A percentile compares a stretch with the other conserved stretches of the same genome.
Conservation (phyloP, 2,113 vertebrate species). For the Scalopus aquaticus region DNA sequence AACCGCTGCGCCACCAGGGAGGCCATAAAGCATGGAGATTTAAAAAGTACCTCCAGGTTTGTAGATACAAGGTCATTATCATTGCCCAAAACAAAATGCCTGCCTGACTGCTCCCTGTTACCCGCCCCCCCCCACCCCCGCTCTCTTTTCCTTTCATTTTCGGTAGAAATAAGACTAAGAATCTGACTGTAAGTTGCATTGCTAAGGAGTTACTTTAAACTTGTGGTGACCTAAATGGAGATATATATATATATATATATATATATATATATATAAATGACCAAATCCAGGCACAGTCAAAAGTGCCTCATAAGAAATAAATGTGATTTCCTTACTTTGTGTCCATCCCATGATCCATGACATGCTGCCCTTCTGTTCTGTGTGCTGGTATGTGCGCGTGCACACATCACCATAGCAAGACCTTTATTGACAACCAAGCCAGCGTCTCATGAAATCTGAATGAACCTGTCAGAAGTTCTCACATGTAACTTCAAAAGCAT, state of each 20-base stretch:
- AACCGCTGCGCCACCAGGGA: too few relatives aligned
- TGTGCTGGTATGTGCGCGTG: constrained; percentile 5
- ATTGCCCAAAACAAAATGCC: not conserved
- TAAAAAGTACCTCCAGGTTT: not conserved
- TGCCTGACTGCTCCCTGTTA: too few relatives aligned
- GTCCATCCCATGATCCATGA: constrained; percentile 73
- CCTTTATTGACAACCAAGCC: constrained; percentile 8
- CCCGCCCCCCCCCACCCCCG: too few relatives aligned
- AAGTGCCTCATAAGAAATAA: constrained; percentile 75
- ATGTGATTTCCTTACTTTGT: constrained; percentile 78
- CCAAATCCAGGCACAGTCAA: constrained; percentile 67
- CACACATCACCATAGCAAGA: not conserved
- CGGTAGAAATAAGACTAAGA: not conserved
- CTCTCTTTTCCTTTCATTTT: not conserved
- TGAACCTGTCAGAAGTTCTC: constrained; percentile 3
- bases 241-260: too few relatives aligned
- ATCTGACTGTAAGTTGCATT: not conserved
- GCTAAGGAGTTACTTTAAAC: constrained; percentile 36
- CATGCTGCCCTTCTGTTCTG: constrained; percentile 72
- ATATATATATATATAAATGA: too few relatives aligned
- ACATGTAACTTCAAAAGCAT: constrained; percentile 65
- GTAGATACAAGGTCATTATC: not conserved
- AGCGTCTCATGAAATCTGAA: constrained; percentile 62
- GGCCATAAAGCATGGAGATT: not conserved
- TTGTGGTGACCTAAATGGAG: constrained; percentile 74